phyloP scores from a whole-genome alignment of 2,113 vertebrate species.

The Pelvicachromis taeniatus region DNA sequence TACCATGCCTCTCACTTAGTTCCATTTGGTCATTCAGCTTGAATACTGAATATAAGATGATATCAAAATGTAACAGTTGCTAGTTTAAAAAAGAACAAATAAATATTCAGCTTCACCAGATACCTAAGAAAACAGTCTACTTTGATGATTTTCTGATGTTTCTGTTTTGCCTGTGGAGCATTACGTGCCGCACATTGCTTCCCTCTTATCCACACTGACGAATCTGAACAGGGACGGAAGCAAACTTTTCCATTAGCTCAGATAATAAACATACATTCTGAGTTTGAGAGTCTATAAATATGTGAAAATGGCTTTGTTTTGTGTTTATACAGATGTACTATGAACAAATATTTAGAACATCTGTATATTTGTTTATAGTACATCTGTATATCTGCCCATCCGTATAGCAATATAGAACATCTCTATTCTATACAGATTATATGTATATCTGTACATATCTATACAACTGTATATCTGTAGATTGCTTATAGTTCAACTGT shows the following conservation, averaged over 20 bases:
- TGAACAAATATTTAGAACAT: too few relatives aligned
- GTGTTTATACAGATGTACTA: neutral
- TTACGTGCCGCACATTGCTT: neutral
- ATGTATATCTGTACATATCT: too few relatives aligned
- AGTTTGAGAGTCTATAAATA: neutral
- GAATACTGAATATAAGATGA: neutral
- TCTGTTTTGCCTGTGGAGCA: neutral
- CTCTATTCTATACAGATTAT: too few relatives aligned
- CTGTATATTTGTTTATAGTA: too few relatives aligned
- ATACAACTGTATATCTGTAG: too few relatives aligned
- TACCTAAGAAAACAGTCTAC: neutral
- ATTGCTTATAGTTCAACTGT: too few relatives aligned
- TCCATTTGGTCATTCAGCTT: neutral
- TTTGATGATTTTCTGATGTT: neutral
- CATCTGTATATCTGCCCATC: too few relatives aligned
- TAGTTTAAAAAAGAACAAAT: neutral
- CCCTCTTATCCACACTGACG: too few relatives aligned
- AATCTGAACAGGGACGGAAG: rapidly evolving
- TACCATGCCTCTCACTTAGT: neutral
- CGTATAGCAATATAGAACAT: too few relatives aligned
- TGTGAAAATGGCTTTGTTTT: neutral
- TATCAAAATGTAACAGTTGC: neutral
- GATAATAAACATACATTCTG: neutral
- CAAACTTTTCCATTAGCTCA: neutral
- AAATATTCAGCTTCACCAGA: neutral